phyloP scores from a whole-genome alignment of 2,888 invertebrate genomes.

The Unio pictorum region DNA sequence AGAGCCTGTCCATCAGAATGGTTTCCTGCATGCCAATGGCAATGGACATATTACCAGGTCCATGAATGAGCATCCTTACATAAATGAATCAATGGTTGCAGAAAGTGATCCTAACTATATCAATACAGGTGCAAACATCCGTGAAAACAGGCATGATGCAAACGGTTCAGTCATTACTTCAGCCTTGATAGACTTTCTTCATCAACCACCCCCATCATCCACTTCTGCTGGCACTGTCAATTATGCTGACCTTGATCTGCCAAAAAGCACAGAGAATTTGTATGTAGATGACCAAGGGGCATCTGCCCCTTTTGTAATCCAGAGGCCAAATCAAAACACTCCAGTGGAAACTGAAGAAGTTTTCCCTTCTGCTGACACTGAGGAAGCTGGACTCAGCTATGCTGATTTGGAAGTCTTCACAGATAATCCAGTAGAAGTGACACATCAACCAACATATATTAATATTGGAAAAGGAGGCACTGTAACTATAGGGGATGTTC shows the following conservation, averaged over 20 bases:
- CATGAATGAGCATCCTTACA: constrained; percentile 33
- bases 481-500: constrained; percentile 9
- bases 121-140: constrained; percentile 36
- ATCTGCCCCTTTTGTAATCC: constrained; percentile 8
- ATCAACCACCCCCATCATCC: constrained; percentile 38
- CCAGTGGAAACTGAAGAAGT: constrained; percentile 16
- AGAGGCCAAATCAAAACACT: constrained; percentile 5
- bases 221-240: constrained; percentile 73
- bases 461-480: constrained; percentile 38
- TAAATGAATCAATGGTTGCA: constrained; percentile 20
- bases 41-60: constrained; percentile 29
- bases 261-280: constrained; percentile 55
- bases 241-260: constrained; percentile 85
- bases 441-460: constrained; percentile 47
- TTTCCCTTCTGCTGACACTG: constrained; percentile 20
- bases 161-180: constrained; percentile 25
- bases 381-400: constrained; percentile 33
- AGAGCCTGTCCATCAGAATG: constrained; percentile 33
- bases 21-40: constrained; percentile 24
- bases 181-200: constrained; percentile 55
- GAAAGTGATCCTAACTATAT: constrained; percentile 48
- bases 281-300: constrained; percentile 32
- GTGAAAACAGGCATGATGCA: constrained; percentile 1
- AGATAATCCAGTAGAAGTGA: constrained; percentile 26
- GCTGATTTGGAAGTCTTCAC: constrained; percentile 53